Evolutionary conservation across 2,888 invertebrate genomes (phyloP), one percentile per base, ranked within the genome.

Genomic region (Lochmaea crataegi): DNA sequence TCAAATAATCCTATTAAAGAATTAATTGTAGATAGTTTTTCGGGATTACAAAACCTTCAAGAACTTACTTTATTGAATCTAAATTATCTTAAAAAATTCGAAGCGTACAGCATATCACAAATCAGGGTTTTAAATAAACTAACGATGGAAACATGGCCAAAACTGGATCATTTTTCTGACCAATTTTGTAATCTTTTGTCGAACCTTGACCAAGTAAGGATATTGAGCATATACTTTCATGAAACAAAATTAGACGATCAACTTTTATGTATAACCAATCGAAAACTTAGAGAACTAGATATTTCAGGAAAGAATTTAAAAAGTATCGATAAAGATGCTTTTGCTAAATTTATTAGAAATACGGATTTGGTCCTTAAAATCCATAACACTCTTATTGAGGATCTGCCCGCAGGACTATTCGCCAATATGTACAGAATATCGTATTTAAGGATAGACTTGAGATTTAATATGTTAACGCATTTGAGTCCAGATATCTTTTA

Each of bases 401-500:
- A 94, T 85, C 87, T 96, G 79, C 96, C 96, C 32, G 90, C 93
- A 0, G 94, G 94, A 74, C 90, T 95, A 76, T 94, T 95, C 87
- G 90, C 93, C 66, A 91, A 92, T 77, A 89, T 96, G 82, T 92
- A 93, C 71, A 92, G 92, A 83, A 91, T 96, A 82, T 93, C 94
- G 10, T 94, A 94, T 85, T 89, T 96, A 72, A 92, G 92, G 56
- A 90, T 97, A 74, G 96, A 96, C 87, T 89, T 96, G 78, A 92
- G 94, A 76, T 90, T 92, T 84, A 97, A 97, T 88, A 91, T 92
- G 87, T 90, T 96, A 83, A 90, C 92, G 48, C 91, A 92, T 73
- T 89, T 96, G 77, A 93, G 94, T 84, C 94, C 95, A 68, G 94
- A 94, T 76, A 93, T 94, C 76, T 93, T 96, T 85, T 96, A 96